These are phyloP conservation scores for Bombus consobrinus DNA, from an alignment of 1,140 invertebrate genomes.

Conservation along the genomic window DNA sequence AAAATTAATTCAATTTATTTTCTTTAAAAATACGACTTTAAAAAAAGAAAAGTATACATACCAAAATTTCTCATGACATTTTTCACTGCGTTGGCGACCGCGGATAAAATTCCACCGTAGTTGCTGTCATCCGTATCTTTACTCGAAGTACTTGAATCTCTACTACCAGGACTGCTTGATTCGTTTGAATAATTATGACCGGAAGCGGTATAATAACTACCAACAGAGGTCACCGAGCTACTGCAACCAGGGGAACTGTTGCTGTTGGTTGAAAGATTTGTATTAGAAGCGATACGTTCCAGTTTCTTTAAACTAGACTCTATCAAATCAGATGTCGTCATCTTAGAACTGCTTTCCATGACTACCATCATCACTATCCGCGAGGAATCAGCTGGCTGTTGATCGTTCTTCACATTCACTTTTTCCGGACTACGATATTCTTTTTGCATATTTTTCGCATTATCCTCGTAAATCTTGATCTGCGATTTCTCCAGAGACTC, in stretches of 20 bases:
- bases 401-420: not conserved
- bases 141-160: not conserved
- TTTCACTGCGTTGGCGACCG: slow-evolving; percentile 72
- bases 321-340: slow-evolving; percentile 66
- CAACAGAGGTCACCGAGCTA: slow-evolving; percentile 43
- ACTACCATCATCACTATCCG: slow-evolving; percentile 76
- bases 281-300: slow-evolving; percentile 19
- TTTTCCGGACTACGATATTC: slow-evolving; percentile 13
- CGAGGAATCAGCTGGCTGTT: slow-evolving; percentile 43
- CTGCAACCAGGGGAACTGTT: not conserved
- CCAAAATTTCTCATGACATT: slow-evolving; percentile 73
- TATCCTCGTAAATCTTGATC: not conserved
- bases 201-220: slow-evolving; percentile 57
- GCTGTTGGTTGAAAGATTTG: not conserved
- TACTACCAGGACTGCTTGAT: no score
- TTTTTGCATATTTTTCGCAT: slow-evolving; percentile 14
- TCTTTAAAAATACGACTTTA: no score
- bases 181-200: slow-evolving; percentile 34
- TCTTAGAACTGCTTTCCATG: slow-evolving; percentile 60
- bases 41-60: slow-evolving; percentile 29
- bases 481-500: not conserved
- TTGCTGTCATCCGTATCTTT: slow-evolving; percentile 1
- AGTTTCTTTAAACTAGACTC: slow-evolving; percentile 74
- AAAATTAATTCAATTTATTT: not conserved
- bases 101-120: slow-evolving; percentile 67